phyloP scores from a whole-genome alignment of 2,797 vertebrate species.

The Bucorvus abyssinicus region DNA sequence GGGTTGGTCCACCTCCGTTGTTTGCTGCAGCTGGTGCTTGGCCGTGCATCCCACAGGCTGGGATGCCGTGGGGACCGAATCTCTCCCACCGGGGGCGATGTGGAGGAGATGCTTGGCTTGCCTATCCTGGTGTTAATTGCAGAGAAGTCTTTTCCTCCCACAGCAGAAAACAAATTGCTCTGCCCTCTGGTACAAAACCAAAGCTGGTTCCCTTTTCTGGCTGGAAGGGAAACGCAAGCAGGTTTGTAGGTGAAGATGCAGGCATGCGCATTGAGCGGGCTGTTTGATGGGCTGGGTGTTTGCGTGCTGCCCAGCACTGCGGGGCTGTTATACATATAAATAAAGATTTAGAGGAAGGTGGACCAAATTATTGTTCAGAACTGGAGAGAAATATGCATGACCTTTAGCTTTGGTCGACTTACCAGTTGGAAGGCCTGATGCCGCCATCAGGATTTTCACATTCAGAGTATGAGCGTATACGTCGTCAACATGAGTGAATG shows the following conservation, averaged over 20 bases:
- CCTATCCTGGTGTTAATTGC: background rate
- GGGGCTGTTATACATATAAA: background rate
- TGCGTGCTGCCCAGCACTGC: background rate
- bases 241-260: conserved; percentile 8
- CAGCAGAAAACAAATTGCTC: background rate
- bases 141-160: background rate
- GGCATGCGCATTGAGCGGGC: background rate
- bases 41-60: conserved; percentile 50
- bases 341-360: background rate
- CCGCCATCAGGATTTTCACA: background rate
- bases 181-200: background rate
- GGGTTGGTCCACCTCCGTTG: conserved; percentile 35
- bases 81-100: background rate
- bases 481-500: background rate
- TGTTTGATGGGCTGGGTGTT: background rate
- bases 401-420: background rate
- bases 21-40: conserved; percentile 40
- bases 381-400: background rate
- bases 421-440: background rate
- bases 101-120: background rate
- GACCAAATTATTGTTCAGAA: rapidly evolving
- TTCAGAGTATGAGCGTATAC: conserved; percentile 2
- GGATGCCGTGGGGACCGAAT: conserved; percentile 2
- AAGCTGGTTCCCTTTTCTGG: background rate
- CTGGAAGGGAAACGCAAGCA: background rate